These are phyloP conservation scores for Psittacus erithacus DNA, from an alignment of 2,113 vertebrate genomes.

Conservation along the genomic window DNA sequence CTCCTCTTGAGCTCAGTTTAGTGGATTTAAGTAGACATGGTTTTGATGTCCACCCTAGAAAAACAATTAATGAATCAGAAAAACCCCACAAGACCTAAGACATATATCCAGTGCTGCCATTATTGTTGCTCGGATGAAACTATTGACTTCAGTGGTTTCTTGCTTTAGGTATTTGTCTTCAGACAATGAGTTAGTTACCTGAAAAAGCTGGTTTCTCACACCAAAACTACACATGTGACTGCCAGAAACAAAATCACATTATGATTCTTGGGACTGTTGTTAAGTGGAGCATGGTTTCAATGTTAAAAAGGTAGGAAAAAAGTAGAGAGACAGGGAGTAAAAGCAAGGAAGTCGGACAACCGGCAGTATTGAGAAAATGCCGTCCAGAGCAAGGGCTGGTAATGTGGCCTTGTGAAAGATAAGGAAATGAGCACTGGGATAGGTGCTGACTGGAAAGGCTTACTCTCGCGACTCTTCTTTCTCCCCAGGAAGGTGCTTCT, in stretches of 20 bases:
- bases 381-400: neutral
- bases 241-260: neutral
- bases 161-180: neutral
- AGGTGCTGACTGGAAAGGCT: neutral
- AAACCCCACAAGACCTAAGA: neutral
- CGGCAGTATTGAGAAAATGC: neutral
- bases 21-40: neutral
- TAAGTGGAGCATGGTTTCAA: neutral
- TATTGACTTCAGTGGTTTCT: neutral
- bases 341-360: neutral
- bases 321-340: neutral
- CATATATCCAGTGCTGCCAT: rapidly evolving
- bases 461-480: neutral
- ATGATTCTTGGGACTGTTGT: neutral
- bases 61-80: neutral
- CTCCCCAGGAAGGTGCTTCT: neutral
- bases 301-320: neutral
- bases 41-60: neutral
- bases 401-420: neutral
- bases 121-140: neutral
- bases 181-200: neutral
- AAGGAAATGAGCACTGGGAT: neutral
- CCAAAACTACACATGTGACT: neutral
- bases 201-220: neutral
- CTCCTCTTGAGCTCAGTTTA: neutral